Conservation (phyloP, 2,113 vertebrate genomes). For the Phoenicopterus ruber region DNA sequence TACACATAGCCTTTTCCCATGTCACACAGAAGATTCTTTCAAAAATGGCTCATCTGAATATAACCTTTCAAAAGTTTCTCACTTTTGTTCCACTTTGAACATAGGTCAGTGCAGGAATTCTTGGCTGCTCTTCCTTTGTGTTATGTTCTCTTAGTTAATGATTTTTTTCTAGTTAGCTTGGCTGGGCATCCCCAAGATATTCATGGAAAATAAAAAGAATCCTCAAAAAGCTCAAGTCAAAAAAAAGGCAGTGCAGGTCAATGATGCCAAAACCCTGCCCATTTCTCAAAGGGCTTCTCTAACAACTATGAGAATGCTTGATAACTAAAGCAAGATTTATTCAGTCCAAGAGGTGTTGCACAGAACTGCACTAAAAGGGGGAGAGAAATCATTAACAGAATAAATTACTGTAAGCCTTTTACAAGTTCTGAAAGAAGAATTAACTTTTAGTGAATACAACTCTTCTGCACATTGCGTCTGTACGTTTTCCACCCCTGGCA, state of each 20-base stretch:
- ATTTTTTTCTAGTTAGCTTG: neutral
- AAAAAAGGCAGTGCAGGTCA: neutral
- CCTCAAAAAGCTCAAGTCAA: neutral
- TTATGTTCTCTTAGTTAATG: neutral
- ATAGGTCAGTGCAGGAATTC: neutral
- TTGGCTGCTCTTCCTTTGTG: neutral
- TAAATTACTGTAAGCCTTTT: neutral
- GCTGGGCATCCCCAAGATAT: neutral
- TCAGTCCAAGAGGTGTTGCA: neutral
- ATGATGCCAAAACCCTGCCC: neutral
- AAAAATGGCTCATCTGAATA: neutral
- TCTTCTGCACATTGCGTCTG: neutral
- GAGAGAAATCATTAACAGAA: neutral
- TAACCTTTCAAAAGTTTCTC: neutral
- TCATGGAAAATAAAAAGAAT: neutral
- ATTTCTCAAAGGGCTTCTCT: neutral
- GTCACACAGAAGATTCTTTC: neutral
- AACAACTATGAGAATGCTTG: neutral
- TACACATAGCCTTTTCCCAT: neutral
- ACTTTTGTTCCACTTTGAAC: neutral
- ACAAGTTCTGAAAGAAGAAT: neutral
- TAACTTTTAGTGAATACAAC: neutral
- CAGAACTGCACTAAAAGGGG: neutral
- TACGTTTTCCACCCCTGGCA: neutral
- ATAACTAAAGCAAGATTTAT: neutral